Percentiles rank a stretch among this genome's conserved stretches.
phyloP scores from a whole-genome alignment of 2,888 invertebrate genomes.

The Hipparchia semele region DNA sequence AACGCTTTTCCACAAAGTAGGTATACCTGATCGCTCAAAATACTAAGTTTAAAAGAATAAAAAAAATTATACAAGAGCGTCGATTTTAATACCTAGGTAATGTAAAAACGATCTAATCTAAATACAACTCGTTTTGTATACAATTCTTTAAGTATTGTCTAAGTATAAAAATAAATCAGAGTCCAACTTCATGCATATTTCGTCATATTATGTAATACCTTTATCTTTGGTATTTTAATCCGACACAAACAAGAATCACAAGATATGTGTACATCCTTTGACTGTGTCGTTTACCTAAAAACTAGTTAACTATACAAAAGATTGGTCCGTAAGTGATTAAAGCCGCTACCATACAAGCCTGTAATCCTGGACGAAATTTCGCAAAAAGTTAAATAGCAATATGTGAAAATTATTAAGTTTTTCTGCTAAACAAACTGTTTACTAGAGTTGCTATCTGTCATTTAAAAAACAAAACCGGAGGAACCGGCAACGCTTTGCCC shows the following conservation, averaged over 20 bases:
- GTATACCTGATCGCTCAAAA: conserved; percentile 19
- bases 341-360: not conserved
- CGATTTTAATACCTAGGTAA: conserved; percentile 26
- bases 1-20: conserved; percentile 33
- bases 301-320: not conserved
- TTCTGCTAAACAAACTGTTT: too few species aligned
- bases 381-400: too few species aligned
- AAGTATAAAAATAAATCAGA: conserved; percentile 29
- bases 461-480: too few species aligned
- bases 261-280: not conserved
- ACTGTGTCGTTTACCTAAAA: not conserved
- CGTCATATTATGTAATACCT: not conserved
- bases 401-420: too few species aligned
- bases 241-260: conserved; percentile 4
- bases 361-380: not conserved
- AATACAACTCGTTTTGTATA: conserved; percentile 13
- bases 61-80: conserved; percentile 35
- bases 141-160: not conserved
- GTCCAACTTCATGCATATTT: conserved; percentile 18
- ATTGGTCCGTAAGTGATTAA: not conserved
- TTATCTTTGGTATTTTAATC: not conserved
- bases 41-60: conserved; percentile 24
- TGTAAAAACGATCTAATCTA: conserved; percentile 35
- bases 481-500: too few species aligned
- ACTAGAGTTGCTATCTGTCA: too few species aligned